phyloP scores from a whole-genome alignment of 2,888 invertebrate genomes.

The Sarcophaga variegata region DNA sequence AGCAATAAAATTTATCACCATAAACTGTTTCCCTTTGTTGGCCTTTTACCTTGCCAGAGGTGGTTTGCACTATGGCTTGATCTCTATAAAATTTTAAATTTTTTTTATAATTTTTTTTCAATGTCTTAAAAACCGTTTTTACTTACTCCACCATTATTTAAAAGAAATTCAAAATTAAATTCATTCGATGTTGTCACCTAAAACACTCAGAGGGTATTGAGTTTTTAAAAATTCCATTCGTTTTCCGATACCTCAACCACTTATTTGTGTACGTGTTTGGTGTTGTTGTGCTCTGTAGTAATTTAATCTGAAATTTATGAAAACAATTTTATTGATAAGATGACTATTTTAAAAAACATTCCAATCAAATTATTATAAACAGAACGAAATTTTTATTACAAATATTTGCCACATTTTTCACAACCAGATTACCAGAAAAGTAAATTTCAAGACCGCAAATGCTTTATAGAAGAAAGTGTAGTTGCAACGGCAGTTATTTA shows the following conservation, averaged over 20 bases:
- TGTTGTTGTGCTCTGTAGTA: too few relatives aligned
- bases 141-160: constrained; percentile 6
- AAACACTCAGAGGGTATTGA: not conserved
- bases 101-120: not conserved
- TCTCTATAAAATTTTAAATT: constrained; percentile 23
- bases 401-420: not conserved
- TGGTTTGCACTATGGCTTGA: constrained; percentile 73
- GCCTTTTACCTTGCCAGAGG: constrained; percentile 76
- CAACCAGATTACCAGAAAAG: too few relatives aligned
- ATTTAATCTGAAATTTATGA: not conserved
- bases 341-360: not conserved
- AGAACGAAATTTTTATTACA: not conserved
- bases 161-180: not conserved
- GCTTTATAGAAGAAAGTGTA: too few relatives aligned
- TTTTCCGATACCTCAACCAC: not conserved
- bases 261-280: too few relatives aligned
- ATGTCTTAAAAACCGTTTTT: not conserved
- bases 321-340: not conserved
- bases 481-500: too few relatives aligned
- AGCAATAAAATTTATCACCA: constrained; percentile 73
- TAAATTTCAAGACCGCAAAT: too few relatives aligned
- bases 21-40: constrained; percentile 72
- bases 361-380: not conserved
- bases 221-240: not conserved
- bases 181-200: not conserved